These are phyloP conservation scores for Halcyon malimbica DNA, from an alignment of 2,113 vertebrate genomes.

Conservation along the genomic window DNA sequence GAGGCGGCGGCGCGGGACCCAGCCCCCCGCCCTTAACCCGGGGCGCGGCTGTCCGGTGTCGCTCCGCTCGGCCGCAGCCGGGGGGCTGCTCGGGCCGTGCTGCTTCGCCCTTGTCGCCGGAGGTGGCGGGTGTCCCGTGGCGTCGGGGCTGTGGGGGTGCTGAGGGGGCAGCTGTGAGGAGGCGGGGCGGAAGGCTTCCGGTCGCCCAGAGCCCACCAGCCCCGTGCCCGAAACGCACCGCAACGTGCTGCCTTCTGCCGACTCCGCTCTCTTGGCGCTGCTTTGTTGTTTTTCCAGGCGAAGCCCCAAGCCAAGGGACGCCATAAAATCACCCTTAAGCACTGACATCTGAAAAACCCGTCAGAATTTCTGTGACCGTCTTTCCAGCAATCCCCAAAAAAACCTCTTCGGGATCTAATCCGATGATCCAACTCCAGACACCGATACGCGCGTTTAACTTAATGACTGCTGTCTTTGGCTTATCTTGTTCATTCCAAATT, in stretches of 20 bases:
- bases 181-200: background rate
- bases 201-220: fast-evolving
- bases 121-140: background rate
- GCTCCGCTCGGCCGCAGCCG: fast-evolving
- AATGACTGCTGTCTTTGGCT: background rate
- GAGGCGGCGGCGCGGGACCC: fast-evolving
- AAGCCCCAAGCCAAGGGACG: background rate
- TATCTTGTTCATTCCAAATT: background rate
- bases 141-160: fast-evolving
- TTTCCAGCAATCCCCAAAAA: background rate
- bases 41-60: too few species aligned
- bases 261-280: fast-evolving
- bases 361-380: background rate
- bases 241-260: background rate
- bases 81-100: too few species aligned
- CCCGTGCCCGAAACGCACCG: fast-evolving
- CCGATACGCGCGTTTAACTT: background rate
- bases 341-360: background rate
- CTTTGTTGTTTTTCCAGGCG: background rate
- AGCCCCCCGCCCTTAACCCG: too few species aligned
- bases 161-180: background rate
- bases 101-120: fast-evolving
- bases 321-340: background rate
- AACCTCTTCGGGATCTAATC: background rate
- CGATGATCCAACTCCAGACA: background rate